phyloP scores from a whole-genome alignment of 2,888 invertebrate species.

The Zaprionus obscuricornis region DNA sequence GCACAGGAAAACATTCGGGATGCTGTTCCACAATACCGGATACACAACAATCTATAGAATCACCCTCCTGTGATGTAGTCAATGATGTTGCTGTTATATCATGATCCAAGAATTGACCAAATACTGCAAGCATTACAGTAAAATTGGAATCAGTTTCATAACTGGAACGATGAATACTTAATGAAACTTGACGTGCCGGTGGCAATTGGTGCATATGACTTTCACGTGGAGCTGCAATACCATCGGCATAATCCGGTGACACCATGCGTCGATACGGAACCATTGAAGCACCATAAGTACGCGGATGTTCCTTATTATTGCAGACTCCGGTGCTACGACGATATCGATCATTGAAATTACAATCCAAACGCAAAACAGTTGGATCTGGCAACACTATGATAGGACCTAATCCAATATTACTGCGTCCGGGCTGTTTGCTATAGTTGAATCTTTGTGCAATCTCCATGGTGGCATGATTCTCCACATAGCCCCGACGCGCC shows the following conservation, averaged over 20 bases:
- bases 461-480: slow-evolving; percentile 87
- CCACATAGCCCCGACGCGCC: slow-evolving; percentile 87
- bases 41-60: slow-evolving; percentile 89
- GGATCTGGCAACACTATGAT: slow-evolving; percentile 73
- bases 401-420: slow-evolving; percentile 82
- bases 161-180: slow-evolving; percentile 89
- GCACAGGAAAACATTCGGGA: slow-evolving; percentile 92
- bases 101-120: slow-evolving; percentile 95
- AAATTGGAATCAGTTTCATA: slow-evolving; percentile 90
- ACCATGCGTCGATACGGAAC: slow-evolving; percentile 89
- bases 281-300: slow-evolving; percentile 88
- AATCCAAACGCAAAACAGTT: slow-evolving; percentile 74
- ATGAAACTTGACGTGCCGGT: slow-evolving; percentile 90
- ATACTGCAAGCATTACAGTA: slow-evolving; percentile 93
- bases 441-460: slow-evolving; percentile 85
- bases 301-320: slow-evolving; percentile 88
- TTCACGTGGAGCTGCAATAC: slow-evolving; percentile 87
- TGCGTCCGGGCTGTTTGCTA: slow-evolving; percentile 74
- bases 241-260: slow-evolving; percentile 90
- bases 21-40: slow-evolving; percentile 83
- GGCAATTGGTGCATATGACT: slow-evolving; percentile 85
- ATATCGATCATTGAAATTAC: slow-evolving; percentile 85
- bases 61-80: slow-evolving; percentile 88
- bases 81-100: slow-evolving; percentile 93
- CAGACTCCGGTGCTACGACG: slow-evolving; percentile 90